These are phyloP conservation scores for Chaenogobius annularis DNA, from an alignment of 2,113 vertebrate species.

Conservation along the genomic window DNA sequence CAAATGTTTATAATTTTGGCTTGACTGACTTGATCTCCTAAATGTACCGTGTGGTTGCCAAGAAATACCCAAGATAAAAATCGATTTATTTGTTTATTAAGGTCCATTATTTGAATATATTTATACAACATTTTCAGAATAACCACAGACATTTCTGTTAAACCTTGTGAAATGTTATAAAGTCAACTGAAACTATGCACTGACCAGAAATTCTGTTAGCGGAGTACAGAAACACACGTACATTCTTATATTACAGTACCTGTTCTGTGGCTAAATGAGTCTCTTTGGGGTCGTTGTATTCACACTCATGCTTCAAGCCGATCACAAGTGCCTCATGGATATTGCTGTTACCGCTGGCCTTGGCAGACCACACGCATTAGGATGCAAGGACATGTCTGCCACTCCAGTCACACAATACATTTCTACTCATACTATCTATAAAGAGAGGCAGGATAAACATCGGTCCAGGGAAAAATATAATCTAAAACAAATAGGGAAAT, in stretches of 20 bases:
- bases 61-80: no score
- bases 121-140: no score
- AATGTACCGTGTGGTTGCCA: no score
- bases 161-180: background rate
- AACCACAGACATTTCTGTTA: background rate
- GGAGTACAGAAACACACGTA: background rate
- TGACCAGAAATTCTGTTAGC: background rate
- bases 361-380: background rate
- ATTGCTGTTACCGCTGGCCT: background rate
- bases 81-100: no score
- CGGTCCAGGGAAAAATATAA: no score
- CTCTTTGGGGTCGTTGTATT: background rate
- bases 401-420: background rate
- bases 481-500: no score
- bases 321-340: background rate
- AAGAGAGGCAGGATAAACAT: background rate
- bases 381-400: constrained; percentile 2
- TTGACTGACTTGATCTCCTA: no score
- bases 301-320: background rate
- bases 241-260: background rate
- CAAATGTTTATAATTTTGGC: no score
- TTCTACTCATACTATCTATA: background rate
- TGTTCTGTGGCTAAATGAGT: background rate
- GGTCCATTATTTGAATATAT: no score
- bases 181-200: background rate